Evolutionary conservation across 2,888 invertebrate genomes (phyloP), one percentile per base, ranked within the genome.

Genomic region (Saturnia pavonia): DNA sequence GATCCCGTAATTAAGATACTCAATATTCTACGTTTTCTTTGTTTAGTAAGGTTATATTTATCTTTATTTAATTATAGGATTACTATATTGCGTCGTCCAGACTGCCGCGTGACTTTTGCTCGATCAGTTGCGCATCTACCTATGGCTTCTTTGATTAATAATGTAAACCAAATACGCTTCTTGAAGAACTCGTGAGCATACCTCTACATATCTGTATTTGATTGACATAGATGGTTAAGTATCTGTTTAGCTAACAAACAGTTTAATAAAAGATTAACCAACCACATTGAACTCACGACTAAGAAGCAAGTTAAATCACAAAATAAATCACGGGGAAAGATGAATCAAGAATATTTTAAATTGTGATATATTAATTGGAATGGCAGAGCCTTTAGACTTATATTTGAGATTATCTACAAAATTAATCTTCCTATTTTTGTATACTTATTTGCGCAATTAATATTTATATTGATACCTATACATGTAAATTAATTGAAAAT

Each of bases 1-100:
- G 11, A 54, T 22, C 11, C 3, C 12, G 2, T 27, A 60, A 4
- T 14, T 65, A 67, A 51, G 25, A 42, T n/a, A 67, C 19, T 54
- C 27, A 54, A 68, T 45, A 34, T 70, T 70, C 42, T 60, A 67
- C 22, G 45, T 70, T 45, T 19, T 8, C 25, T 22, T 42, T 22
- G 22, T n/a, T 7, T 34, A 60, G 48, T 80, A 84, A 82, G 85
- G 83, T 80, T 78, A 77, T 74, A 75, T 74, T 74, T 78, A 76
- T 81, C 80, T 82, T 88, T 84, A 88, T 89, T 85, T 80, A 87
- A 88, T 90, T 88, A 90, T 85, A 73, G 83, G 89, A 85, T 90
- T 90, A 89, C 77, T 75, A 75, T 75, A 72, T 71, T 72, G 72
- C 78, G 75, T 79, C 76, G 78, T 78, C 77, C 76, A 73, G 72